A percentile compares a stretch with the other conserved stretches of the same genome.
Conservation (phyloP, 2,113 vertebrate genomes). For the Mastomys natalensis region DNA sequence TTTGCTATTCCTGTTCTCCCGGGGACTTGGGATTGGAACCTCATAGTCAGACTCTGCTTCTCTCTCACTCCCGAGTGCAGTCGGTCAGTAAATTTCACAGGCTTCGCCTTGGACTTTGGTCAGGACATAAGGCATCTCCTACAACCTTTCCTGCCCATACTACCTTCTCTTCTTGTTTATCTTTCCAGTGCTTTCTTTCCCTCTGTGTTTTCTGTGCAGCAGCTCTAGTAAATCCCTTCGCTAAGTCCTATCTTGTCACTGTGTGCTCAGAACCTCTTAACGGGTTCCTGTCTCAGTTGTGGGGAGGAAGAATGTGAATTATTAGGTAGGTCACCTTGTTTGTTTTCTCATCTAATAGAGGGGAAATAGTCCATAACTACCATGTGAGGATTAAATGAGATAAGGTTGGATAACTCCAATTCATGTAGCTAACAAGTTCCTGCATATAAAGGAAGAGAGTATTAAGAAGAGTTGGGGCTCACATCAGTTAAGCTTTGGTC, state of each 20-base stretch:
- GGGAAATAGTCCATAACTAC: neutral
- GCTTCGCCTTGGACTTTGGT: neutral
- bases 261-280: neutral
- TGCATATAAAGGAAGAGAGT: neutral
- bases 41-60: neutral
- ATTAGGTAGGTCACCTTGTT: neutral
- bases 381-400: neutral
- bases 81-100: neutral
- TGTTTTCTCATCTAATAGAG: constrained; percentile 40
- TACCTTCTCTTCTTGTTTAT: neutral
- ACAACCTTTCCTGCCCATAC: neutral
- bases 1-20: neutral
- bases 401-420: constrained; percentile 25
- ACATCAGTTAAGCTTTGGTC: neutral
- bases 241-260: neutral
- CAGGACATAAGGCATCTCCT: neutral
- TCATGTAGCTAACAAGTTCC: neutral
- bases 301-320: neutral
- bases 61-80: neutral
- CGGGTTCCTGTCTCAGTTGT: neutral
- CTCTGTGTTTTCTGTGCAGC: neutral
- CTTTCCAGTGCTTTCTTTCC: neutral
- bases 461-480: neutral
- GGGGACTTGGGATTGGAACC: neutral
- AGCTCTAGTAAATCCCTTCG: constrained; percentile 24